These are phyloP conservation scores for Nesometra sesokonis DNA, from an alignment of 35 echinoderm and acorn worm species.

Conservation along the genomic window DNA sequence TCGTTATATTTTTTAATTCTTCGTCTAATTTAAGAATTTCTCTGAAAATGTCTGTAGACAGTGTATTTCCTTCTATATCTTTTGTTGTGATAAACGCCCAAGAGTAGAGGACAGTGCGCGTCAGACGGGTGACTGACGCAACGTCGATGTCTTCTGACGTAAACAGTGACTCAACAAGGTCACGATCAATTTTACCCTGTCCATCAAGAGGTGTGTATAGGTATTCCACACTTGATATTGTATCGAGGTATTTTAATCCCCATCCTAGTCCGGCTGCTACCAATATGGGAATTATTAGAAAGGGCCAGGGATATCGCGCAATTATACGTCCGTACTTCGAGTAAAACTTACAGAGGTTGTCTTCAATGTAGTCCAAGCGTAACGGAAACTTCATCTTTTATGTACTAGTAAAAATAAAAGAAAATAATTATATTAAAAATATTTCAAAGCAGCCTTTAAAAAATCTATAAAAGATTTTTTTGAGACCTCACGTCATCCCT, in stretches of 20 bases:
- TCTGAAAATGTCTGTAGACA: conserved; percentile 42
- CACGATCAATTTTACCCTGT: conserved; percentile 27
- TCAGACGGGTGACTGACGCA: conserved; percentile 1
- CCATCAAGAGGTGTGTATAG: conserved; percentile 67
- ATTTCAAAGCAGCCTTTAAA: no score
- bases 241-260: neutral
- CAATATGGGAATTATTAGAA: neutral
- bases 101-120: neutral
- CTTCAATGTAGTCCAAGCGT: neutral
- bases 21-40: conserved; percentile 57
- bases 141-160: conserved; percentile 30
- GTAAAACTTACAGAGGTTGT: neutral
- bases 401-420: no score
- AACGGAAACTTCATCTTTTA: no score
- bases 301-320: neutral
- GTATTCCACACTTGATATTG: conserved; percentile 51
- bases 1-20: conserved; percentile 23
- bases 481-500: no score
- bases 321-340: neutral
- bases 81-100: neutral
- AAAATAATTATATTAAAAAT: no score
- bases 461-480: no score
- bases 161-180: conserved; percentile 43
- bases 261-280: neutral
- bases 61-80: conserved; percentile 20